phyloP scores from a whole-genome alignment of 2,888 invertebrate species.

The Tuta absoluta region DNA sequence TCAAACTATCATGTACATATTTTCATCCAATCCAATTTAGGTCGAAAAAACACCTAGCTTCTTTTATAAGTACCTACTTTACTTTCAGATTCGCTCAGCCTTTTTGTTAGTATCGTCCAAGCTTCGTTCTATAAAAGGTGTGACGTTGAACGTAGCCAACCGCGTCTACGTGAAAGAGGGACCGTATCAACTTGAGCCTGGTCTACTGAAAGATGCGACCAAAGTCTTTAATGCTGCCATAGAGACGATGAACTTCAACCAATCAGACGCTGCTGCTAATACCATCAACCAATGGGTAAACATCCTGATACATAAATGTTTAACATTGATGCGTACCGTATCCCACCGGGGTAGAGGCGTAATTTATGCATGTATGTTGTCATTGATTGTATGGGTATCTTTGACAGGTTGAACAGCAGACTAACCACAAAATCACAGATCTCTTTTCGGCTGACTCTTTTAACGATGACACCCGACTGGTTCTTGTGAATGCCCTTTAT shows the following conservation, averaged over 20 bases:
- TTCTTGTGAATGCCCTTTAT: slow-evolving; percentile 92
- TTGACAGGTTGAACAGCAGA: slow-evolving; percentile 84
- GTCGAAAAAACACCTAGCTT: background rate
- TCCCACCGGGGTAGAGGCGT: too few species aligned
- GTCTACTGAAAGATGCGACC: slow-evolving; percentile 80
- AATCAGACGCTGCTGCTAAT: slow-evolving; percentile 68
- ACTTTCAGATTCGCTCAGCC: slow-evolving; percentile 64
- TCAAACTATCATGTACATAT: too few species aligned
- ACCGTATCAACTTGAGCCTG: slow-evolving; percentile 70
- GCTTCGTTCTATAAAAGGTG: slow-evolving; percentile 67
- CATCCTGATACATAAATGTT: too few species aligned
- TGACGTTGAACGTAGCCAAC: slow-evolving; percentile 86
- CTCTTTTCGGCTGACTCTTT: slow-evolving; percentile 84
- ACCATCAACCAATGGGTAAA: slow-evolving; percentile 90
- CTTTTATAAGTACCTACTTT: too few species aligned
- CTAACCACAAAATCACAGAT: slow-evolving; percentile 90
- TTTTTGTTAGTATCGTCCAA: slow-evolving; percentile 59
- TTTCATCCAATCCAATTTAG: too few species aligned
- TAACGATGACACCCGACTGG: slow-evolving; percentile 80
- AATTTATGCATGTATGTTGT: too few species aligned
- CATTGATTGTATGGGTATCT: background rate
- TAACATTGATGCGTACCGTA: too few species aligned
- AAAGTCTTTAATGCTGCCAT: slow-evolving; percentile 84
- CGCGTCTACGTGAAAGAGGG: slow-evolving; percentile 84
- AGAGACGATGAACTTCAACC: slow-evolving; percentile 82